Conservation (phyloP, 2,113 vertebrate species). For the Rhynchopsitta pachyrhyncha region DNA sequence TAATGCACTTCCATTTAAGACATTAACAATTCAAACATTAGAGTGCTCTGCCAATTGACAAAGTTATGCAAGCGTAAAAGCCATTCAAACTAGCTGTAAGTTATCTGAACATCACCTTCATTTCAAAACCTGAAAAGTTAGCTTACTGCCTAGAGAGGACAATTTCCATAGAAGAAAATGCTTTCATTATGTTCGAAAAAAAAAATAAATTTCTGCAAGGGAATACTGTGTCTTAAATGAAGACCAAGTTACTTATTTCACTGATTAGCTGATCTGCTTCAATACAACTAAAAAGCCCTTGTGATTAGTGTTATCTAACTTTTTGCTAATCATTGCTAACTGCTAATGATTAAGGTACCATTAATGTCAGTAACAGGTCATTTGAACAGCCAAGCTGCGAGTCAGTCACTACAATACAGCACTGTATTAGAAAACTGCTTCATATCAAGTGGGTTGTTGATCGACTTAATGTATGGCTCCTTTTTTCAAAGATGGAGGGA, state of each 20-base stretch:
- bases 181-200: not conserved
- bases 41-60: not conserved
- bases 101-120: not conserved
- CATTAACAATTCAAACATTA: not conserved
- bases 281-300: not conserved
- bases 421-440: constrained; percentile 19
- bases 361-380: constrained; percentile 56
- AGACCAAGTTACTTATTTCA: constrained; percentile 6
- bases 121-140: constrained; percentile 15
- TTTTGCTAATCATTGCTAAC: constrained; percentile 62
- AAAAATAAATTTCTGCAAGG: constrained; percentile 16
- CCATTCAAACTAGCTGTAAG: not conserved
- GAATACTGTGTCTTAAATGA: constrained; percentile 40
- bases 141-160: not conserved
- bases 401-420: constrained; percentile 16
- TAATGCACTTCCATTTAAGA: not conserved
- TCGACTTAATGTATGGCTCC: constrained; percentile 91
- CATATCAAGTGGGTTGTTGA: constrained; percentile 93
- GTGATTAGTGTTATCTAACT: constrained; percentile 70
- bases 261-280: constrained; percentile 6
- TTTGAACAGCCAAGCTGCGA: constrained; percentile 35
- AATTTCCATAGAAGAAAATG: constrained; percentile 23
- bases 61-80: constrained; percentile 29
- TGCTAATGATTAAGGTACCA: constrained; percentile 75
- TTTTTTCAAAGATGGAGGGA: constrained; percentile 88